phyloP scores from a whole-genome alignment of 2,797 vertebrate genomes.

The Hoplostethus atlanticus region DNA sequence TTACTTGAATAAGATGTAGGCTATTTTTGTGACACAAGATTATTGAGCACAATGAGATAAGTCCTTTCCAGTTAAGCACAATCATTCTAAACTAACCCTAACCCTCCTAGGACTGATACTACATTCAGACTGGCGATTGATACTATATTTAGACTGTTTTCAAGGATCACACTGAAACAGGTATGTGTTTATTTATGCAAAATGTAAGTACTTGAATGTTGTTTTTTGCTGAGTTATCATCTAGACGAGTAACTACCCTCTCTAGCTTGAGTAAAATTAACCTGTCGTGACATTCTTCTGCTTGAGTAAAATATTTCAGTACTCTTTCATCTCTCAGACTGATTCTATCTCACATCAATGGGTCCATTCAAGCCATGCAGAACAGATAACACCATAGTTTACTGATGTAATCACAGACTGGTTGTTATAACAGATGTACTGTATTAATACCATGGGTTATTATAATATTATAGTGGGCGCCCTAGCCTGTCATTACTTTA shows the following conservation, averaged over 20 bases:
- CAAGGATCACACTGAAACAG: too few species aligned
- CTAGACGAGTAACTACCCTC: too few species aligned
- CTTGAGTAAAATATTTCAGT: background rate
- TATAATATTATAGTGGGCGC: conserved; percentile 18
- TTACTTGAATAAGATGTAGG: too few species aligned
- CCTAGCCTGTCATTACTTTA: conserved; percentile 28
- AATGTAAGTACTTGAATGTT: too few species aligned
- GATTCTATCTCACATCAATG: background rate
- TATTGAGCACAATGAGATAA: background rate
- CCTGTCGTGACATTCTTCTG: background rate
- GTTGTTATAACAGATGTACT: conserved; percentile 19
- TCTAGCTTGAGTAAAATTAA: background rate
- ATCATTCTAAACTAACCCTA: background rate
- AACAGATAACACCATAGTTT: background rate
- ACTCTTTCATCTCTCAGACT: background rate
- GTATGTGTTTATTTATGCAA: too few species aligned
- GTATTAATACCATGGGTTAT: conserved; percentile 11
- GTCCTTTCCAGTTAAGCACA: background rate
- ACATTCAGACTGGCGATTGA: too few species aligned
- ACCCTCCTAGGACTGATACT: too few species aligned
- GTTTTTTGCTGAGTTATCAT: too few species aligned
- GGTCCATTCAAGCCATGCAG: background rate
- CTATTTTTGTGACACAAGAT: background rate
- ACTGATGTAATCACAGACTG: background rate
- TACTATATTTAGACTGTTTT: too few species aligned